A percentile compares a stretch with the other conserved stretches of the same genome.
These are phyloP conservation scores for Coptodon bakossiorum DNA, from an alignment of 2,113 vertebrate genomes.

Conservation along the genomic window DNA sequence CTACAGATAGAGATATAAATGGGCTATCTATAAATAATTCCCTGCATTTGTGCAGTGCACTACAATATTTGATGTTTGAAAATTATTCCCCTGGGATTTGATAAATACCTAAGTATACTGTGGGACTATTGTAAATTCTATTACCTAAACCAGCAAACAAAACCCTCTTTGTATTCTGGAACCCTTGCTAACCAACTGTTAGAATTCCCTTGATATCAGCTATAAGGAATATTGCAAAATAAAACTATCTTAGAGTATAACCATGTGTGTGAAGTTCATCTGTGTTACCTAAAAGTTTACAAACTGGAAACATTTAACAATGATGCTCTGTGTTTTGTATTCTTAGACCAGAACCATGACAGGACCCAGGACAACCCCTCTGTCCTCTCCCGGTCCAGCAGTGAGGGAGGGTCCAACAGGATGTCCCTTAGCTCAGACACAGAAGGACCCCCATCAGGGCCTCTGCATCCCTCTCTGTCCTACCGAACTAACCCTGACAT, in stretches of 20 bases:
- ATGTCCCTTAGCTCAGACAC: constrained; percentile 96
- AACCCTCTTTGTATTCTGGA: background rate
- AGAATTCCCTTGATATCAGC: background rate
- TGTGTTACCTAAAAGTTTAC: background rate
- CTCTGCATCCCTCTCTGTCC: constrained; percentile 62
- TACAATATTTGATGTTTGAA: background rate
- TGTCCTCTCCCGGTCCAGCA: constrained; percentile 78
- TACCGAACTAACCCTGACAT: constrained; percentile 85
- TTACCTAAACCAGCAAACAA: background rate
- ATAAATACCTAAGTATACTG: background rate
- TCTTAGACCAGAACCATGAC: constrained; percentile 60
- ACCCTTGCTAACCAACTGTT: background rate
- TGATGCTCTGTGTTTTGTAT: background rate
- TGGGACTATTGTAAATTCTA: background rate
- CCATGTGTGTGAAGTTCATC: background rate
- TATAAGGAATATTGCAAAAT: background rate
- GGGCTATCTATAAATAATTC: background rate
- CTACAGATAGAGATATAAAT: background rate
- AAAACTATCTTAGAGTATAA: background rate
- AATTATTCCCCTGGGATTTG: background rate
- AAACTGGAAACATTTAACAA: background rate
- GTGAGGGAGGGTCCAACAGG: constrained; percentile 78
- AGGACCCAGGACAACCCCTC: constrained; percentile 76
- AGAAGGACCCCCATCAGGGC: constrained; percentile 71
- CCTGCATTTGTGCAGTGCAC: background rate